Base-by-base conservation (phyloP, 2,113 vertebrate species). In the Ictidomys tridecemlineatus region DNA sequence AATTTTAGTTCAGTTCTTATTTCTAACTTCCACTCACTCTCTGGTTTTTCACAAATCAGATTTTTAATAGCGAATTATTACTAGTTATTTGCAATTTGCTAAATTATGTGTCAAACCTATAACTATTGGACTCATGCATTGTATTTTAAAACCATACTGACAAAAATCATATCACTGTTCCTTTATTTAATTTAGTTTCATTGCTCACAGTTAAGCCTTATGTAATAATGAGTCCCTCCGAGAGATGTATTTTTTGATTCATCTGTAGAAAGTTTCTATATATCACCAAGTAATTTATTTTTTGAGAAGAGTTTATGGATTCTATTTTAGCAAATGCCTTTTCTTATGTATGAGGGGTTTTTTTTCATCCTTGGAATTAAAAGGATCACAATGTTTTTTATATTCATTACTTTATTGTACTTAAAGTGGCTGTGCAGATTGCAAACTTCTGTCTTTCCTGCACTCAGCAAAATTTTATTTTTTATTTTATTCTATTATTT, bases 1-100 rank as follows among this genome's bases (percentile, higher is more conserved):
- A 93, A 39, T 86, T 80, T 74, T 61, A 79, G 61, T 85, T 30
- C 10, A 93, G 10, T 73, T 85, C 32, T 85, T 91, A 51, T 61
- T 85, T 85, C 30, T 85, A 9, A 5, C 6, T 74, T 69, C 28
- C 0, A 56, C 17, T 42, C 87, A 26, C 2, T 51, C 5, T 73
- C 45, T 61, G 24, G 69, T 91, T 69, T 14, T 61, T 76, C 11
- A 53, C 18, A n/a, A 63, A 87, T 51, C 6, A 39, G 2, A 63
- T 72, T 63, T 63, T 89, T 53, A 92, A 63, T 7, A 61, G 14
- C 2, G 28, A 65, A 34, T 91, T 48, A 73, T 67, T 90, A 79
- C 73, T 42, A 63, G 20, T 45, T 72, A 77, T 61, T 92, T 13
- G 63, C 2, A n/a, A 34, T n/a, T 42, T 72, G 39, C 84, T 78